A percentile compares a stretch with the other conserved stretches of the same genome.
These are phyloP conservation scores for Ophiothrix spiculata DNA, from an alignment of 35 echinoderm and acorn worm species.

Conservation along the genomic window DNA sequence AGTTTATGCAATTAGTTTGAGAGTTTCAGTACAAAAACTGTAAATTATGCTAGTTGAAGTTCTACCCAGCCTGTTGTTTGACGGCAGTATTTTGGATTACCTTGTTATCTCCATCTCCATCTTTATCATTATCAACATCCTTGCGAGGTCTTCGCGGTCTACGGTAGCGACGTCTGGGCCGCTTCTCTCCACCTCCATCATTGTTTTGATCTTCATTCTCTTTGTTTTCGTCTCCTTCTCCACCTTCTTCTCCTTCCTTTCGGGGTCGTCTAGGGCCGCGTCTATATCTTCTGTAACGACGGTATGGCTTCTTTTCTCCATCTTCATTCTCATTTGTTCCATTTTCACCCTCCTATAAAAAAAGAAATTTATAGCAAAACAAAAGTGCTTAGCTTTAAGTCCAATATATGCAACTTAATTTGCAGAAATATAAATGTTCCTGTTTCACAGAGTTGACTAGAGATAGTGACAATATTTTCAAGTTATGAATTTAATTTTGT, in stretches of 20 bases:
- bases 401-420: no score
- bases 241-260: slow-evolving; percentile 52
- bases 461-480: no score
- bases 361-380: neutral
- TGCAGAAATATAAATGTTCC: no score
- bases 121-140: neutral
- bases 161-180: slow-evolving; percentile 44
- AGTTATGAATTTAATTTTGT: no score
- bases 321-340: slow-evolving; percentile 29
- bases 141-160: slow-evolving; percentile 41
- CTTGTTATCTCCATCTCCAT: neutral
- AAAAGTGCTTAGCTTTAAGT: neutral
- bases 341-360: slow-evolving; percentile 13
- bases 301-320: slow-evolving; percentile 21
- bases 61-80: no score
- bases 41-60: no score
- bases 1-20: no score
- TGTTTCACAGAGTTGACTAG: no score
- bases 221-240: slow-evolving; percentile 33
- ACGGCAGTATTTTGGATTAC: no score
- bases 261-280: slow-evolving; percentile 60
- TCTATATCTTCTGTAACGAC: slow-evolving; percentile 37
- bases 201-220: slow-evolving; percentile 31
- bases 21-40: no score
- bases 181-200: slow-evolving; percentile 13